Base-by-base conservation (phyloP, 2,888 invertebrate species). In the Nineta flava region DNA sequence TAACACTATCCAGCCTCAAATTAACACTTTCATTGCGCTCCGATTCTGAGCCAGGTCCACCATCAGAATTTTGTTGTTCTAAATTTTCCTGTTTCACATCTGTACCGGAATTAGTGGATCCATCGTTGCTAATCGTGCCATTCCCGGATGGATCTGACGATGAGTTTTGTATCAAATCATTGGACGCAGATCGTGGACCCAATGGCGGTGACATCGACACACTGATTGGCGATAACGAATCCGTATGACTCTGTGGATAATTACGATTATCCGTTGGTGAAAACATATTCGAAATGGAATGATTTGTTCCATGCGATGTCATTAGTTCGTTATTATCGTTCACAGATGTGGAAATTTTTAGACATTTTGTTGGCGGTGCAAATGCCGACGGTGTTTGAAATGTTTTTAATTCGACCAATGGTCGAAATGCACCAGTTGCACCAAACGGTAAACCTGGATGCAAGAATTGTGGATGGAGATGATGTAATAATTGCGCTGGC, bases 391-490 rank as follows among this genome's bases (percentile, higher is more conserved):
- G 74, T 43, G 70, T 67, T 17, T 67, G 66, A 55, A 74, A 71
- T 57, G 73, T 68, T 61, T 73, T 71, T 52, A 73, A 65, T 55
- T 75, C 70, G 51, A 77, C 73, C 50, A 76, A 63, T 4, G 77
- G 77, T 52, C 77, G 69, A 60, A 77, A 77, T 40, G 75, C 75
- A 53, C 75, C 73, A 46, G 72, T 69, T 45, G 72, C 69, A 52
- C 73, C 73, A 56, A 77, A 73, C 41, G 79, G 76, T 53, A 83
- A 66, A 41, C 72, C 71, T 26, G 81, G 81, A 59, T 81, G 81
- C 53, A 83, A 69, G 61, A 83, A 79, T 62, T 81, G 83, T 55
- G 81, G 81, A 61, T 81, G 82, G 57, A 83, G 71, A 61, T 81
- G 81, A 58, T 80, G 77, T 62, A 83, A 71, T 57, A 82, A 75